A percentile compares a stretch with the other conserved stretches of the same genome.
Evolutionary conservation across 2,888 invertebrate species (phyloP).

Genomic region (Calameuta idolon): DNA sequence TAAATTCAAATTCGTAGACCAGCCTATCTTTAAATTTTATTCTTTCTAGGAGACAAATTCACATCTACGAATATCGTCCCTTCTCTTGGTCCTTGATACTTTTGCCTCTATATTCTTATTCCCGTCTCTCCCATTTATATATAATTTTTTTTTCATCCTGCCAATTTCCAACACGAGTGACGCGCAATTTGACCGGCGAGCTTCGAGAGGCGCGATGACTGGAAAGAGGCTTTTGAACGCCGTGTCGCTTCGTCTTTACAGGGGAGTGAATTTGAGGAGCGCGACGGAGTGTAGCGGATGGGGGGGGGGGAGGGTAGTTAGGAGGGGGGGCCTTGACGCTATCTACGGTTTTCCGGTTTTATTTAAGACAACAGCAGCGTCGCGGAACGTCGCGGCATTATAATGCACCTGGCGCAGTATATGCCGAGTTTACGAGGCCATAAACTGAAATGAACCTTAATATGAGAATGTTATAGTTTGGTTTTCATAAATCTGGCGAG

Average conservation of each 20-base stretch:
- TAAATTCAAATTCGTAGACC: too few species aligned
- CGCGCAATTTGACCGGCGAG: too few species aligned
- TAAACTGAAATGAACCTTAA: conserved; percentile 58
- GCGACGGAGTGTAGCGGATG: background rate
- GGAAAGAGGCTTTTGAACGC: too few species aligned
- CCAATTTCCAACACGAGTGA: background rate
- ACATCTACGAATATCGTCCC: too few species aligned
- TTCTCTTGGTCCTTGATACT: too few species aligned
- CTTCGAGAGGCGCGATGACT: too few species aligned
- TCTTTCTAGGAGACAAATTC: too few species aligned
- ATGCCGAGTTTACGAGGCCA: conserved; percentile 51
- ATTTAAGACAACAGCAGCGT: conserved; percentile 42
- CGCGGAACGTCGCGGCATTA: conserved; percentile 36
- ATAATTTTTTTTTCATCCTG: background rate
- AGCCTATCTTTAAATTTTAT: too few species aligned
- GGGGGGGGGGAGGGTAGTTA: background rate
- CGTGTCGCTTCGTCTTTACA: too few species aligned
- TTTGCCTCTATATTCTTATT: background rate
- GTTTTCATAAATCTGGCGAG: conserved; percentile 54
- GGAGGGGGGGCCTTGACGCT: conserved; percentile 14
- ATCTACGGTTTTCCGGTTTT: conserved; percentile 42
- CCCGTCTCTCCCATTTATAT: background rate
- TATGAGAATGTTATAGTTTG: conserved; percentile 58
- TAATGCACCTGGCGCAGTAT: conserved; percentile 51
- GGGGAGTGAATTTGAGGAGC: too few species aligned